Evolutionary conservation across 2,888 invertebrate species (phyloP), one percentile per base, ranked within the genome.

Genomic region (Himalopsyche anomala): DNA sequence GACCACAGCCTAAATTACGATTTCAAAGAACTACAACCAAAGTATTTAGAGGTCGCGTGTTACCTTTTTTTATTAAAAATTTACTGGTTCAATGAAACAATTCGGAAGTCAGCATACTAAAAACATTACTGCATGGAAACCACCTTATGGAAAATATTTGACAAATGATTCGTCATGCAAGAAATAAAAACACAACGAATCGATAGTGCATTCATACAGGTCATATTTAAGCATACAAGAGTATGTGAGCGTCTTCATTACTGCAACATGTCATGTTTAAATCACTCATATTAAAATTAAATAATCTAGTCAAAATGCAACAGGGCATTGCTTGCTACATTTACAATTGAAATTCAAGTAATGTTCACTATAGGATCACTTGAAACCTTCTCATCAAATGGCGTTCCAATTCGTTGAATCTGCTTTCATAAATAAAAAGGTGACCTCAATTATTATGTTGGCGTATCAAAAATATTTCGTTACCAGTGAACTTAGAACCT

Each of bases 131-230:
- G 62, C 62, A 62, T 62, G 19, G 19, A 62, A 51, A n/a, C 62
- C 62, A 62, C 19, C 19, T 62, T 62, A 62, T n/a, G 62, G n/a
- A 62, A 56, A 56, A 62, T 62, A 62, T 62, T 62, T 62, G 51
- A 19, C 62, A 62, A 28, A 19, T 19, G 11, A 19, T 19, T 28
- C 19, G 9, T 62, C 62, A 62, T 62, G 19, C 62, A 19, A 62
- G n/a, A 19, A 62, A 62, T 62, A 62, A 19, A 51, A 62, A 56
- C 56, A 56, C 56, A 56, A 51, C n/a, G 56, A 19, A 56, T 19
- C 5, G 8, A n/a, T 62, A 62, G 11, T 51, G 5, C 12, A 15
- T 51, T 51, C 51, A 15, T 51, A 51, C 3, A 15, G 51, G 15
- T 51, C 51, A 51, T 15, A 51, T 12, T 51, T 51, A 8, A 45